Percentiles rank a stretch among this genome's conserved stretches.
These are phyloP conservation scores for Chlorops oryzae DNA, from an alignment of 1,140 invertebrate genomes.

Conservation along the genomic window DNA sequence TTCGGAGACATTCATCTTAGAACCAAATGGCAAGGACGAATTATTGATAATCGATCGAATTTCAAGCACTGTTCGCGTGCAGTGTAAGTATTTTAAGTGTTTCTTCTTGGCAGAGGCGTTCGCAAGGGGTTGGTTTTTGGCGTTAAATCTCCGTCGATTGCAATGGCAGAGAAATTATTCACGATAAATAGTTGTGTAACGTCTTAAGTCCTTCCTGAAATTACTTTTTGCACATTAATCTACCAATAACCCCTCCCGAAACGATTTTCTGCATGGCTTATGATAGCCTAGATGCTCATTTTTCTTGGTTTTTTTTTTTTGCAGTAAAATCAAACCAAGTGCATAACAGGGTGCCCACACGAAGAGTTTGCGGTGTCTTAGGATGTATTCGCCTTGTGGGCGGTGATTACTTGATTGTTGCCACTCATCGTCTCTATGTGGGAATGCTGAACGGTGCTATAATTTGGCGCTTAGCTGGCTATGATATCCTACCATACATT, in stretches of 20 bases:
- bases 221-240: too few species aligned
- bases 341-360: conserved; percentile 49
- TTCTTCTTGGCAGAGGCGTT: too few species aligned
- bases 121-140: too few species aligned
- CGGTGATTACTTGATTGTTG: conserved; percentile 84
- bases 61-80: conserved; percentile 60
- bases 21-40: conserved; percentile 57
- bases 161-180: too few species aligned
- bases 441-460: conserved; percentile 80
- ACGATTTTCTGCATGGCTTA: too few species aligned
- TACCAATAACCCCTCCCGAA: too few species aligned
- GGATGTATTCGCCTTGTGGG: conserved; percentile 80
- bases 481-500: conserved; percentile 82
- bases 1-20: conserved; percentile 67
- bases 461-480: conserved; percentile 77
- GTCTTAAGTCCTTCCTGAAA: too few species aligned
- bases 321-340: conserved; percentile 27
- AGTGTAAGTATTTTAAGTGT: conserved; percentile 56
- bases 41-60: conserved; percentile 67
- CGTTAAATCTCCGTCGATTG: too few species aligned
- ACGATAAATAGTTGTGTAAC: too few species aligned
- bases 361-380: conserved; percentile 81
- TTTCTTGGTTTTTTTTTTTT: conserved; percentile 6
- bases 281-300: neutral
- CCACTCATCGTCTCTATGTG: conserved; percentile 76